A percentile compares a stretch with the other conserved stretches of the same genome.
These are phyloP conservation scores for Acanthis flammea DNA, from an alignment of 2,797 vertebrate species.

Conservation along the genomic window DNA sequence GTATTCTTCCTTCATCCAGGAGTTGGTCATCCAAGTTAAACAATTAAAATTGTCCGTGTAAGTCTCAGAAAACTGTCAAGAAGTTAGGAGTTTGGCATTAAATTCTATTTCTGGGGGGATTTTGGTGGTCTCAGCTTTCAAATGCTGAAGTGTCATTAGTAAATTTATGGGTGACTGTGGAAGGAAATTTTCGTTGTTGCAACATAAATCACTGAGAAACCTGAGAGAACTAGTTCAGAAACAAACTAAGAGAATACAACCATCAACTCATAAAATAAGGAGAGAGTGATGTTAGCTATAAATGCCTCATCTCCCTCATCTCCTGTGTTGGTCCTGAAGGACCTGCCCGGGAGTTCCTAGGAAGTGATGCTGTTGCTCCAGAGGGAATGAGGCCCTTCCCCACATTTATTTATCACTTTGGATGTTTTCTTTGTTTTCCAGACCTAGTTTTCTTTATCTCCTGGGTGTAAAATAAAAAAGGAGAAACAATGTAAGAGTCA, in stretches of 20 bases:
- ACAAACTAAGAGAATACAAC: neutral
- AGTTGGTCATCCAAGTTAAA: constrained; percentile 19
- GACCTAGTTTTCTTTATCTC: constrained; percentile 9
- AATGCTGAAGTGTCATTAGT: neutral
- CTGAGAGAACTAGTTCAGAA: constrained; percentile 10
- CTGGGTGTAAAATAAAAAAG: constrained; percentile 47
- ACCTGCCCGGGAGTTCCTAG: neutral
- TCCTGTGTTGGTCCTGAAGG: neutral
- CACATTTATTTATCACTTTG: neutral
- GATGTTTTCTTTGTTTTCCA: constrained; percentile 21
- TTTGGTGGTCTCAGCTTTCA: constrained; percentile 42
- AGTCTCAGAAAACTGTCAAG: constrained; percentile 3
- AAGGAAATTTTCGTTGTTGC: constrained; percentile 7
- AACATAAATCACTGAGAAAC: constrained; percentile 37
- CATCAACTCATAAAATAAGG: neutral
- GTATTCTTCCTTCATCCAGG: neutral
- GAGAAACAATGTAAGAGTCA: constrained; percentile 5
- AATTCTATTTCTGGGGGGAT: neutral
- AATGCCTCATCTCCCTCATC: neutral
- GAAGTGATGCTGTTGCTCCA: neutral
- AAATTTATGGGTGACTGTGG: constrained; percentile 24
- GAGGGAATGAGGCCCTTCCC: neutral
- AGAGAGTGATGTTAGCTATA: neutral
- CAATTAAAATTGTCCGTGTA: constrained; percentile 1
- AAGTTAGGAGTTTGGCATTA: constrained; percentile 41